Conservation (phyloP, 2,797 vertebrate species). For the Craterocephalus amniculus region DNA sequence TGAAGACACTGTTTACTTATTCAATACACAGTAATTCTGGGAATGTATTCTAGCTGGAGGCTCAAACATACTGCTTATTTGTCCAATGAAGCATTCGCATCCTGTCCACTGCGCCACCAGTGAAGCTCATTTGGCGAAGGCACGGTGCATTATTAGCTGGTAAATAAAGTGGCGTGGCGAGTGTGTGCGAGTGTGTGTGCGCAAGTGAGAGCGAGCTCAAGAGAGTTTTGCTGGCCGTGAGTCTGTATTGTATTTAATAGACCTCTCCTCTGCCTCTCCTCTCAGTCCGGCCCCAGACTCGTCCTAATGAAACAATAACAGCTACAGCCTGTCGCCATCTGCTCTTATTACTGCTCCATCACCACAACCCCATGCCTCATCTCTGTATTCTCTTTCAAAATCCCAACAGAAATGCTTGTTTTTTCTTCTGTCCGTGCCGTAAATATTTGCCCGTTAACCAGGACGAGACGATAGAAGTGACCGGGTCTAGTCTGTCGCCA, state of each 20-base stretch:
- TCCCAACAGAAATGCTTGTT: constrained; percentile 24
- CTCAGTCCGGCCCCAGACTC: constrained; percentile 42
- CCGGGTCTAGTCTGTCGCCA: neutral
- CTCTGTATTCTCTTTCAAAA: constrained; percentile 8
- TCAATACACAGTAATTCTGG: constrained; percentile 66
- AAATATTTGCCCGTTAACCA: constrained; percentile 30
- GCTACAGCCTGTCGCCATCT: constrained; percentile 73
- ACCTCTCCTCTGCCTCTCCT: constrained; percentile 40
- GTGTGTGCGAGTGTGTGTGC: constrained; percentile 29
- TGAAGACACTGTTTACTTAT: constrained; percentile 73
- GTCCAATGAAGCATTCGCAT: constrained; percentile 69
- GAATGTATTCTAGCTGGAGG: constrained; percentile 69
- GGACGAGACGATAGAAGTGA: constrained; percentile 24
- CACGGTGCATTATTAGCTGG: constrained; percentile 68
- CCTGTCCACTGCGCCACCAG: constrained; percentile 49
- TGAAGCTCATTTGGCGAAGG: constrained; percentile 73
- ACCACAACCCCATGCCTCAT: constrained; percentile 13
- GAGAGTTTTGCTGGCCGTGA: constrained; percentile 49
- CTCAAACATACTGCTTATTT: constrained; percentile 66
- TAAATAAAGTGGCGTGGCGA: constrained; percentile 69
- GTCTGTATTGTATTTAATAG: constrained; percentile 64
- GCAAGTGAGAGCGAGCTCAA: constrained; percentile 25
- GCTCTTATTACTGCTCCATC: constrained; percentile 57
- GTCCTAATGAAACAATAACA: constrained; percentile 76
- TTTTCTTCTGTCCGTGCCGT: constrained; percentile 22